Conservation (phyloP, 2,113 vertebrate species). For the Hippotragus niger region DNA sequence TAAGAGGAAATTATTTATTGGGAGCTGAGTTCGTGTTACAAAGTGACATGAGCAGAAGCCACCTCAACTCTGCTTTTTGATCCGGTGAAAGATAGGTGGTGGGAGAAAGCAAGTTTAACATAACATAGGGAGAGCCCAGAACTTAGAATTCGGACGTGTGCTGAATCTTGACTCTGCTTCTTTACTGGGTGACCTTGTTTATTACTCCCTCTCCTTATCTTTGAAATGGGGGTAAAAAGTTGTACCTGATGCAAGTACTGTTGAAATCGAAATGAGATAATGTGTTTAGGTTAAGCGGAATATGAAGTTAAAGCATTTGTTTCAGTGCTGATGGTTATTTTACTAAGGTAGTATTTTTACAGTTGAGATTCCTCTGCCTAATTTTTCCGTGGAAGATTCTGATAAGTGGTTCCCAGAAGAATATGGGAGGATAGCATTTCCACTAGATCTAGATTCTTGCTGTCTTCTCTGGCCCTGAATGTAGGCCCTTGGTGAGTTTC, state of each 20-base stretch:
- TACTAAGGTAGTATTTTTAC: background rate
- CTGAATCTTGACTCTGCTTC: background rate
- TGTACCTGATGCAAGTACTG: background rate
- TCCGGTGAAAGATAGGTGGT: background rate
- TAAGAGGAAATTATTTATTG: constrained; percentile 35
- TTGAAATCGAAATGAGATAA: background rate
- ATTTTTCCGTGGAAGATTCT: constrained; percentile 8
- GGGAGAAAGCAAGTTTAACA: background rate
- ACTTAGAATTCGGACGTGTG: background rate
- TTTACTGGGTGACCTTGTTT: background rate
- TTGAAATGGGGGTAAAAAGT: background rate
- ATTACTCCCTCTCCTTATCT: constrained; percentile 19
- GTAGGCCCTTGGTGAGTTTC: constrained; percentile 19
- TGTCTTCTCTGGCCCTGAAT: constrained; percentile 46
- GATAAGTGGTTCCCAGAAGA: background rate
- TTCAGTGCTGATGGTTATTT: background rate
- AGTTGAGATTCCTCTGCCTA: background rate
- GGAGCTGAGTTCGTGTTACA: background rate
- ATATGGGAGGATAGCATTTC: constrained; percentile 7
- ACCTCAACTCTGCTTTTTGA: background rate
- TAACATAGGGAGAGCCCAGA: background rate
- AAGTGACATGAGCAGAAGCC: background rate
- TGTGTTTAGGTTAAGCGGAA: background rate
- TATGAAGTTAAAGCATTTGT: background rate
- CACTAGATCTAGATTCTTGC: constrained; percentile 31